Evolutionary conservation across 1,140 invertebrate genomes (phyloP).

Genomic region (Theocolax elegans): DNA sequence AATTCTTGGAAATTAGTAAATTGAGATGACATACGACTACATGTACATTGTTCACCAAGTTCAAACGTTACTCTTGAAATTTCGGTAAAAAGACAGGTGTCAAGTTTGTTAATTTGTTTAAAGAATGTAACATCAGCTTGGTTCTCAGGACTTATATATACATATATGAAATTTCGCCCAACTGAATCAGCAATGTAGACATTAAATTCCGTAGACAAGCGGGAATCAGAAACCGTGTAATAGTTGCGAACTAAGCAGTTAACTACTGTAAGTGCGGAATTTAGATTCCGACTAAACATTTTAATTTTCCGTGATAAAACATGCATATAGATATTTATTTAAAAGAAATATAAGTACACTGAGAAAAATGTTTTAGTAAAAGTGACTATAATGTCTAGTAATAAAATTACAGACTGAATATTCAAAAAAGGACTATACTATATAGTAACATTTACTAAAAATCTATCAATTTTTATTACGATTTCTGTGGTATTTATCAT

Average conservation of each 20-base stretch:
- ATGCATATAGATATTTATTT: too few species aligned
- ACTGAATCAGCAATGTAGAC: slow-evolving; percentile 22
- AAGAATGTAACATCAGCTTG: slow-evolving; percentile 25
- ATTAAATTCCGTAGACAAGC: slow-evolving; percentile 9
- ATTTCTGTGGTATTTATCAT: too few species aligned
- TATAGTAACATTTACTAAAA: too few species aligned
- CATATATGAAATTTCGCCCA: slow-evolving; percentile 6
- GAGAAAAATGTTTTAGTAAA: too few species aligned
- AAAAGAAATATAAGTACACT: too few species aligned
- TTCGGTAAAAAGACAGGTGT: slow-evolving; percentile 35
- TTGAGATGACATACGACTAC: background rate
- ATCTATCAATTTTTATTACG: too few species aligned
- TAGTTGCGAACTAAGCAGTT: background rate
- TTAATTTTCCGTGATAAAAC: too few species aligned
- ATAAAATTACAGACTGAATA: too few species aligned
- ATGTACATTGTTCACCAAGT: background rate
- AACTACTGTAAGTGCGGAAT: background rate
- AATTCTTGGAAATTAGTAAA: too few species aligned
- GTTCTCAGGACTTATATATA: slow-evolving; percentile 2
- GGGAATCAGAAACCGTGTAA: slow-evolving; percentile 3
- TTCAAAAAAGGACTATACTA: too few species aligned
- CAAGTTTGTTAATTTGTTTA: slow-evolving; percentile 33
- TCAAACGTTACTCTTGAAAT: slow-evolving; percentile 41
- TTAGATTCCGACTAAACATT: background rate
- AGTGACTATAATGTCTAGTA: too few species aligned